phyloP scores from a whole-genome alignment of 2,888 invertebrate species.

The Tryphoninae sp. region DNA sequence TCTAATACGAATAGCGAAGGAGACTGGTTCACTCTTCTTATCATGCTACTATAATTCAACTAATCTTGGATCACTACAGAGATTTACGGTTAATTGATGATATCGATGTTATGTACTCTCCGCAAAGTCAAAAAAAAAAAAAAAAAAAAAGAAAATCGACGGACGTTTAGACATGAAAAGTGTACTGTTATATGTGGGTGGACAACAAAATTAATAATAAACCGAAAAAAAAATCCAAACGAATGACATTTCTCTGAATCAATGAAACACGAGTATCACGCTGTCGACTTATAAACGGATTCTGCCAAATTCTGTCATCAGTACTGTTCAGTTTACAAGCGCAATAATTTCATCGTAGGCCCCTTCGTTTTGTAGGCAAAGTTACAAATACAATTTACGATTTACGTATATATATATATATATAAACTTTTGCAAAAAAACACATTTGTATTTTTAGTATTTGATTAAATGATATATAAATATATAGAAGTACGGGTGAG shows the following conservation, averaged over 20 bases:
- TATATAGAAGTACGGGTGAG: slow-evolving; percentile 74
- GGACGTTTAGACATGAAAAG: slow-evolving; percentile 50
- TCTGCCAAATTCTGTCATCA: slow-evolving; percentile 20
- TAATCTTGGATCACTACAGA: slow-evolving; percentile 50
- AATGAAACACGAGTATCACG: slow-evolving; percentile 24
- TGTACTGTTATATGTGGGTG: slow-evolving; percentile 50
- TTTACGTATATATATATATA: slow-evolving; percentile 65
- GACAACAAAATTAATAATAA: slow-evolving; percentile 45
- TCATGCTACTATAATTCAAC: slow-evolving; percentile 51
- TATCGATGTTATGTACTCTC: slow-evolving; percentile 61
- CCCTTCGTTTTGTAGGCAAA: slow-evolving; percentile 77
- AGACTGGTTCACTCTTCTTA: slow-evolving; percentile 53
- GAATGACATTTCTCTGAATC: slow-evolving; percentile 36
- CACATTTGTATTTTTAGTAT: slow-evolving; percentile 81
- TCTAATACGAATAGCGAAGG: slow-evolving; percentile 36
- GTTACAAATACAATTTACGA: slow-evolving; percentile 74
- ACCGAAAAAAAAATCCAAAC: slow-evolving; percentile 46
- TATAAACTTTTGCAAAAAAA: slow-evolving; percentile 56
- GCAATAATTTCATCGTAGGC: slow-evolving; percentile 71
- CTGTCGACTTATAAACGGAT: not conserved
- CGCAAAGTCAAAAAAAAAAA: slow-evolving; percentile 40
- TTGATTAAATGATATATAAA: slow-evolving; percentile 72
- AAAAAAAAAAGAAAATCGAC: slow-evolving; percentile 35
- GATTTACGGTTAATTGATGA: slow-evolving; percentile 61
- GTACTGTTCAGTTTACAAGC: slow-evolving; percentile 43